These are phyloP conservation scores for Macaca fascicularis DNA, from an alignment of 2,113 vertebrate species.

Conservation along the genomic window DNA sequence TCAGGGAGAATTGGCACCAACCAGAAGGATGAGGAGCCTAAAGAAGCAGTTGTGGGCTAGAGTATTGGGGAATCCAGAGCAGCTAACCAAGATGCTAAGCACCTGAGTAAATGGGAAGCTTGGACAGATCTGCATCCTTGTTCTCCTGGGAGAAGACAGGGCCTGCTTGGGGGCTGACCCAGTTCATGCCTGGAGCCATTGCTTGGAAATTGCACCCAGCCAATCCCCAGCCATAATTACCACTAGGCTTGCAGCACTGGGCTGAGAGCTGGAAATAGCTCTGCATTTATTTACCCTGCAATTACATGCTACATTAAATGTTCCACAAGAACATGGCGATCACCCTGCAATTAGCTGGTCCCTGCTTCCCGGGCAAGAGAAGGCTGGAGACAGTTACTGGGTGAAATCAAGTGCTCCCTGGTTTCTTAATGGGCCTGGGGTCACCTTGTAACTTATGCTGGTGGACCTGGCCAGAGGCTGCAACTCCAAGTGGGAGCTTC, in stretches of 20 bases:
- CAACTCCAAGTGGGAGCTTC: rapidly evolving
- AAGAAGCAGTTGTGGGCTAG: neutral
- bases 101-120: neutral
- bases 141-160: neutral
- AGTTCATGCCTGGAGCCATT: slow-evolving; percentile 49
- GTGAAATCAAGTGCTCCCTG: slow-evolving; percentile 52
- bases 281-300: slow-evolving; percentile 81
- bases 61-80: neutral
- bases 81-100: neutral
- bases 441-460: slow-evolving; percentile 66
- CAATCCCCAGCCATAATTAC: slow-evolving; percentile 58
- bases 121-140: neutral
- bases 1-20: neutral
- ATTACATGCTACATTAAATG: slow-evolving; percentile 82
- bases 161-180: slow-evolving; percentile 53
- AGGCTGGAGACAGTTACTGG: slow-evolving; percentile 62
- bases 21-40: neutral
- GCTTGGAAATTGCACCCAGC: slow-evolving; percentile 50
- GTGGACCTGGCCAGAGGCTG: neutral
- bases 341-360: slow-evolving; percentile 80
- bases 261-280: slow-evolving; percentile 78
- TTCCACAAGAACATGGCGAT: slow-evolving; percentile 75
- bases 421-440: slow-evolving; percentile 69
- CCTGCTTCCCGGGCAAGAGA: slow-evolving; percentile 73
- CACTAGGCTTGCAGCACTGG: slow-evolving; percentile 51